Percentiles rank a stretch among this genome's conserved stretches.
Evolutionary conservation across 1,140 invertebrate genomes (phyloP).

Genomic region (Brachionus manjavacas): DNA sequence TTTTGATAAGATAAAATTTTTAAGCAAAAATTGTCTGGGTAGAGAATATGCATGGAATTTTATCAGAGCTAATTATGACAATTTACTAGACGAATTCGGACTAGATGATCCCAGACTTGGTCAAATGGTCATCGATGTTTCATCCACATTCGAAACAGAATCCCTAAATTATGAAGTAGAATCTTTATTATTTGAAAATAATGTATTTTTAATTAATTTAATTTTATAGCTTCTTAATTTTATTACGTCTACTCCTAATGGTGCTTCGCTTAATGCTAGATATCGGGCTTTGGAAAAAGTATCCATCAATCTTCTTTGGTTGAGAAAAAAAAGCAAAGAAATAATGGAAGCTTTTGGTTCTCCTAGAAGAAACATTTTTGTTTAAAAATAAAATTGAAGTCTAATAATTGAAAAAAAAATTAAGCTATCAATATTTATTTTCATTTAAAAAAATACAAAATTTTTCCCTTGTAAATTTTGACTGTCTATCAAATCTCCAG

Average conservation of each 20-base stretch:
- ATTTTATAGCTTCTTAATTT: neutral
- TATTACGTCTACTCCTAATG: neutral
- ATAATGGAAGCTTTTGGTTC: conserved; percentile 27
- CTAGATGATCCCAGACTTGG: conserved; percentile 31
- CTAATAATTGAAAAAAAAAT: no score
- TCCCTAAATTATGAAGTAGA: conserved; percentile 10
- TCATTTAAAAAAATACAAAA: no score
- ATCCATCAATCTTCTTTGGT: neutral
- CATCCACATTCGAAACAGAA: conserved; percentile 16
- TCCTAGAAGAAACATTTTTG: neutral
- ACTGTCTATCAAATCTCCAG: no score
- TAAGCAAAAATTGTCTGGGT: conserved; percentile 3
- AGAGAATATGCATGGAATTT: conserved; percentile 26
- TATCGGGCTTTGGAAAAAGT: conserved; percentile 12
- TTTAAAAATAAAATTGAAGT: neutral
- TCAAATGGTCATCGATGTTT: conserved; percentile 27
- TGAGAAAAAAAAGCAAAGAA: neutral
- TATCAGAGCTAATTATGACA: neutral
- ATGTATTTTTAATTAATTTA: neutral
- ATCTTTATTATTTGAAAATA: neutral
- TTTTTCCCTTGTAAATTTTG: no score
- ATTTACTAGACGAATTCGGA: neutral
- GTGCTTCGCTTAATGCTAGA: neutral
- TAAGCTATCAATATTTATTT: no score
- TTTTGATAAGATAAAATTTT: conserved; percentile 32